Conservation (phyloP, 2,113 vertebrate species). For the Indri indri region DNA sequence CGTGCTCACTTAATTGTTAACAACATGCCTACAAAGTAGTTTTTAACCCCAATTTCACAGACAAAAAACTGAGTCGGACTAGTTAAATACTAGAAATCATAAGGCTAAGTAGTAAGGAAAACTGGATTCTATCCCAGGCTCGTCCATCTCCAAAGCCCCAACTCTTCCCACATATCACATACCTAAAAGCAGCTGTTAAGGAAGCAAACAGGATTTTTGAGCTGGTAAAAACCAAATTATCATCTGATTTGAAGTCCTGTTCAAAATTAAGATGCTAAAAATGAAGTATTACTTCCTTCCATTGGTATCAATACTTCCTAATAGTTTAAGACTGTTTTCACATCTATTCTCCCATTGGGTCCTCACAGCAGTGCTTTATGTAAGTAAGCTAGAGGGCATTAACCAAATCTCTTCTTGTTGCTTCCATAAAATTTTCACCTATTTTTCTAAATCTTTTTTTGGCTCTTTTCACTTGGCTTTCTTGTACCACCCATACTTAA, state of each 20-base stretch:
- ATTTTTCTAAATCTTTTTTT: not conserved
- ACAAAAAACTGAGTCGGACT: slow-evolving; percentile 4
- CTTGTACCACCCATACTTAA: not conserved
- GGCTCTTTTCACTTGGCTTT: not conserved
- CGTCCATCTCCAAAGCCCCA: not conserved
- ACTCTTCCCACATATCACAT: not conserved
- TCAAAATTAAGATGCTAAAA: slow-evolving; percentile 25
- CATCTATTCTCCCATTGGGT: not conserved
- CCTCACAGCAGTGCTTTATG: not conserved
- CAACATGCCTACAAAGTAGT: not conserved
- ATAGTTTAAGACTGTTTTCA: not conserved
- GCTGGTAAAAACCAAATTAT: slow-evolving; percentile 1
- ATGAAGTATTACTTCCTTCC: not conserved
- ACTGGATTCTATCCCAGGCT: not conserved
- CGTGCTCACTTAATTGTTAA: not conserved
- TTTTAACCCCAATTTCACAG: slow-evolving; percentile 1
- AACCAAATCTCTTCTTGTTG: not conserved
- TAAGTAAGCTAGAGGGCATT: not conserved
- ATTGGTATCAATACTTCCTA: not conserved
- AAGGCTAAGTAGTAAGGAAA: not conserved
- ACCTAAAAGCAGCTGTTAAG: not conserved
- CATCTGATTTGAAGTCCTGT: not conserved
- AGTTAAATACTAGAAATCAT: slow-evolving; percentile 2
- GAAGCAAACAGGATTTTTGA: not conserved
- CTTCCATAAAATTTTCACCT: not conserved